Evolutionary conservation across 2,797 vertebrate genomes (phyloP), one percentile per base, ranked within the genome.

Genomic region (Fistularia tabacaria): DNA sequence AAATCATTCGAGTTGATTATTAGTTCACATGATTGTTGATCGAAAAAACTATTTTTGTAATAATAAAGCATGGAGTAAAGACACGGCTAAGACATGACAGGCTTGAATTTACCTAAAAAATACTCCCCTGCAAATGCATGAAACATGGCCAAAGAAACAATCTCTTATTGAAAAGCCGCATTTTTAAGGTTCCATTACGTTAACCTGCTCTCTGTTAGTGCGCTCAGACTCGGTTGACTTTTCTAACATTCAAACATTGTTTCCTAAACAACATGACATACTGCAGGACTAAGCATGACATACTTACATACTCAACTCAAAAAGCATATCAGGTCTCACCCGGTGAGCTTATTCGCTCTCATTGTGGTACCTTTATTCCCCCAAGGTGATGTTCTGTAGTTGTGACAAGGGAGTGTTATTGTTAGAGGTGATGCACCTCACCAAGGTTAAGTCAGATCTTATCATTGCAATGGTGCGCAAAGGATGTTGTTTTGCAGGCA

Each of bases 381-480:
- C 66, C 63, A 66, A 76, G 64, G 68, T 85, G 80, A 84, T 78
- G 71, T 58, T 83, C 57, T 74, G 59, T 70, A 50, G 55, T 81
- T 73, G 77, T 85, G 86, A 88, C 87, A 85, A 66, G 73, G 75
- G 73, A 59, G 65, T 79, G 80, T 80, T 85, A 71, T 76, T 82
- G 82, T 87, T 77, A 54, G 77, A 81, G 82, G 81, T 86, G 77
- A 76, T 81, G 69, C 76, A 82, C 78, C 75, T 82, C 70, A 69
- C 77, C 83, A 87, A 88, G 85, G 87, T 87, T 80, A 81, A 82
- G 77, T 89, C 87, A 82, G 81, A 86, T 89, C 71, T 78, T 69
- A 87, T 89, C 80, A 89, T 63, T 43, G 62, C 10, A n/a, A 52
- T 39, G 57, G 61, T 69, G 64, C 52, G 49, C 70, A 62, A 85